Evolutionary conservation across 2,888 invertebrate genomes (phyloP), one percentile per base, ranked within the genome.

Genomic region (Philhelius pedissequus): DNA sequence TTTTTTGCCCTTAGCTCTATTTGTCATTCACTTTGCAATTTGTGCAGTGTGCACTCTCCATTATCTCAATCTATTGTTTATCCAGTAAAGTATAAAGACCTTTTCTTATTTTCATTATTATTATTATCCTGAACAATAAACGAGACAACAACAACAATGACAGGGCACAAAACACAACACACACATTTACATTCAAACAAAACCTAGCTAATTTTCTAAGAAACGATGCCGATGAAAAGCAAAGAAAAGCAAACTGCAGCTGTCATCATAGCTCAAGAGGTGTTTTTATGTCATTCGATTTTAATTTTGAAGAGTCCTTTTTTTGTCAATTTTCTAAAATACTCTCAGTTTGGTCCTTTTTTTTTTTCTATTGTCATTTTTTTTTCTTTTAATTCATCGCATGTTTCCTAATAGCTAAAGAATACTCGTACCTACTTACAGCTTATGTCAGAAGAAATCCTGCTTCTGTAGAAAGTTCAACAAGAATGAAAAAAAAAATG

Each of bases 251-350:
- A 32, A 84, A 84, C 50, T 84, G 84, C 84, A 84, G 79, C 84
- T 84, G 84, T 84, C 84, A 80, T 80, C 84, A 62, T 80, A 68
- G 80, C 54, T 76, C 84, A 84, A 84, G 84, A 84, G 84, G 80
- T 80, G 84, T 84, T 71, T 80, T 80, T 80, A 45, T 84, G 84
- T 84, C 79, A 80, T 75, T 84, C 80, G 66, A 70, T 75, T 82
- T 83, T 69, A 68, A 73, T 82, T 77, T 82, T 56, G 30, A 71
- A 71, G 70, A 76, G 58, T 66, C 64, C 66, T 62, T 66, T 43
- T 45, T 54, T 25, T 58, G 58, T 58, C 18, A 32, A 54, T 54
- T 30, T 64, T 13, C 20, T 43, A 50, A 18, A 13, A 7, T 15
- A 3, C 35, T 35, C 35, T 38, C 13, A 13, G 0, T n/a, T 52